Base-by-base conservation (phyloP, 2,797 vertebrate genomes). In the Pangasius sanitwongsei region DNA sequence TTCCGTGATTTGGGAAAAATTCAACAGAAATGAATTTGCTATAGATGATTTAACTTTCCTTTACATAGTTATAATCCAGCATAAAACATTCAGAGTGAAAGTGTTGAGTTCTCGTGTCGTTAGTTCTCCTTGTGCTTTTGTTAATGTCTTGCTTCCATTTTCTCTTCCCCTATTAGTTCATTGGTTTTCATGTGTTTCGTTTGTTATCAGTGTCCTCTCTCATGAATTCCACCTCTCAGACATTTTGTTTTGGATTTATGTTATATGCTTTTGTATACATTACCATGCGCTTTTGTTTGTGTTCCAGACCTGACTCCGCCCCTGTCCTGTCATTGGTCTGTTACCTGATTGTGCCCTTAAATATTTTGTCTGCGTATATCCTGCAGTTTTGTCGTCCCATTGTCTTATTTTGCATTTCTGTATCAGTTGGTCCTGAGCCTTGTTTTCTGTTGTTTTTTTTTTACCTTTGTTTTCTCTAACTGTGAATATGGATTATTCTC, bases 31-130 rank as follows among this genome's bases (percentile, higher is more conserved):
- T 15, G 16, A 69, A 85, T 78, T 78, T 6, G 83, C 18, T 50
- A 65, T 34, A 59, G 87, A 9, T 84, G 70, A 84, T 67, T 88
- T 63, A 84, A 83, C 37, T 48, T 74, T 69, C 77, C 81, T 74
- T 74, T 72, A 16, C n/a, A 69, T 5, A 6, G 5, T 31, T 31
- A 69, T 4, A 65, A n/a, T 37, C 34, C 16, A 2, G 34, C 13
- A 72, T 72, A 37, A 37, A 37, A 41, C 7, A 7, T 11, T 63
- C 8, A 61, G 23, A 23, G 7, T 61, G 61, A 9, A 63, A 28
- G 23, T 25, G 2, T 25, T 25, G 16, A 44, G 18, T 53, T 31
- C 15, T 72, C 61, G 16, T 16, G 11, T n/a, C 28, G 0, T 67
- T 65, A 65, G 65, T 31, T 15, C n/a, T 6, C 4, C n/a, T 1